A percentile compares a stretch with the other conserved stretches of the same genome.
Evolutionary conservation across 2,888 invertebrate species (phyloP).

Genomic region (Helicoverpa assulta): DNA sequence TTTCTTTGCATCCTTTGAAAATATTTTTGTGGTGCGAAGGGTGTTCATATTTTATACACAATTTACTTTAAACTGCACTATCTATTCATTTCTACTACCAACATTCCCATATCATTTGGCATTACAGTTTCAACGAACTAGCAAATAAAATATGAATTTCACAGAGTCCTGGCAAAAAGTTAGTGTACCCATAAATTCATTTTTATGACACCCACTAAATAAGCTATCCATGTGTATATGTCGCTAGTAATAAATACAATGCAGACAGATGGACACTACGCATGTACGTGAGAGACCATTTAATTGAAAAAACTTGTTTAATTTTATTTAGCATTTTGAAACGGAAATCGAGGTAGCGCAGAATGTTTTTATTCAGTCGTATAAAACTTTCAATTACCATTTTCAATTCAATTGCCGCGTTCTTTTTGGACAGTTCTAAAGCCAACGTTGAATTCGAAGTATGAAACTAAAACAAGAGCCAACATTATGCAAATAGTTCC

Average conservation of each 20-base stretch:
- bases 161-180: constrained; percentile 55
- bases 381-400: not conserved
- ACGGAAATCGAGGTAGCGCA: constrained; percentile 8
- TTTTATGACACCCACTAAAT: constrained; percentile 64
- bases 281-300: constrained; percentile 20
- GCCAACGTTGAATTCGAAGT: constrained; percentile 7
- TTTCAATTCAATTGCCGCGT: not conserved
- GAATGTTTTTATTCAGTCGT: not conserved
- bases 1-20: not conserved
- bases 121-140: constrained; percentile 43
- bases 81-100: constrained; percentile 18
- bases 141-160: constrained; percentile 53
- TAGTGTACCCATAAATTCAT: constrained; percentile 61
- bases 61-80: constrained; percentile 6
- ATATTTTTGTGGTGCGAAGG: not conserved
- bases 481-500: constrained; percentile 45
- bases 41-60: constrained; percentile 5
- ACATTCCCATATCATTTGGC: constrained; percentile 37
- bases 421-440: constrained; percentile 16
- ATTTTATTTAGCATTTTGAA: constrained; percentile 15
- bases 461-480: constrained; percentile 47
- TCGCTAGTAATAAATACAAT: constrained; percentile 58
- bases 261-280: constrained; percentile 55
- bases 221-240: constrained; percentile 58
- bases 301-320: constrained; percentile 14